Conservation (phyloP, 2,888 invertebrate species). For the Scaptomyza parva region DNA sequence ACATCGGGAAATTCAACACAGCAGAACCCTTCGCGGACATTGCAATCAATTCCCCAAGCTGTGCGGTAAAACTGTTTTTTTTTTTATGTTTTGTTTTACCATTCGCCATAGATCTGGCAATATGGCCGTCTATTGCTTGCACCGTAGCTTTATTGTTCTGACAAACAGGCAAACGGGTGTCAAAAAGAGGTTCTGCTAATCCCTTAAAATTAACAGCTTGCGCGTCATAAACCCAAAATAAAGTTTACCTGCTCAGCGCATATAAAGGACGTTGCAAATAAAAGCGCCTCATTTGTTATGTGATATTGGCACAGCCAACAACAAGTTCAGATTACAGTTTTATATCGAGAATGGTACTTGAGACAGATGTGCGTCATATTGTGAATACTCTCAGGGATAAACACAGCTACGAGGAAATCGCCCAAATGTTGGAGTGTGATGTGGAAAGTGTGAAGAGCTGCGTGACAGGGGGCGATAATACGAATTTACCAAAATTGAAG, state of each 20-base stretch:
- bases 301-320: conserved; percentile 51
- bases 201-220: conserved; percentile 21
- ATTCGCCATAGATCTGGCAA: not conserved
- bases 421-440: conserved; percentile 63
- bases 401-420: conserved; percentile 54
- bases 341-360: conserved; percentile 33
- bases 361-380: conserved; percentile 26
- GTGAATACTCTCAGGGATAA: conserved; percentile 39
- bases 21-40: not conserved
- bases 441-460: conserved; percentile 53
- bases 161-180: not conserved
- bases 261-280: conserved; percentile 21
- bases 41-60: not conserved
- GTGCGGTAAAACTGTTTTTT: not conserved
- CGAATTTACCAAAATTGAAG: conserved; percentile 31
- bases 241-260: conserved; percentile 40
- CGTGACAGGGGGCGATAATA: conserved; percentile 30
- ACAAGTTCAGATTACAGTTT: conserved; percentile 23
- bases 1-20: not conserved
- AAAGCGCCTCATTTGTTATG: conserved; percentile 19
- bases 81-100: not conserved
- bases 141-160: not conserved
- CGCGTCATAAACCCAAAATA: conserved; percentile 22
- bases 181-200: conserved; percentile 27
- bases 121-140: not conserved